Percentiles rank a stretch among this genome's conserved stretches.
Evolutionary conservation across 1,140 invertebrate species (phyloP).

Genomic region (Aleiodes sp.): DNA sequence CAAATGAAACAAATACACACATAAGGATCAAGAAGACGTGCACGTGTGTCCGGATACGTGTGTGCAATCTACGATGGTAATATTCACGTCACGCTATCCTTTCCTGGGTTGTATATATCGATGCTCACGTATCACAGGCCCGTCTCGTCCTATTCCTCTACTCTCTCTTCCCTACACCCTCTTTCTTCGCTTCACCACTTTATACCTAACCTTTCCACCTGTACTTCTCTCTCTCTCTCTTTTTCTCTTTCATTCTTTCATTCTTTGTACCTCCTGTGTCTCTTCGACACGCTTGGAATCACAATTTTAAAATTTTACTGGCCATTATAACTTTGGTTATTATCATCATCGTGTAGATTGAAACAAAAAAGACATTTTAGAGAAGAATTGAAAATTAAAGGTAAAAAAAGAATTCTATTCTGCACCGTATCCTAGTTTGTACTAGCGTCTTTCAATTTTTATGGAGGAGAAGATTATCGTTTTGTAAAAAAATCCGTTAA

Average conservation of each 20-base stretch:
- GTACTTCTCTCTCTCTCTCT: conserved; percentile 9
- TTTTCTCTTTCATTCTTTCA: not conserved
- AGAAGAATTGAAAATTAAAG: not conserved
- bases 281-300: conserved; percentile 29
- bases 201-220: conserved; percentile 16
- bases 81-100: conserved; percentile 32
- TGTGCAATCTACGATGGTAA: conserved; percentile 11
- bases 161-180: not conserved
- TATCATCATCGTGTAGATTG: not conserved
- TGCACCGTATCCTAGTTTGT: too few species aligned
- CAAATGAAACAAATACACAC: not conserved
- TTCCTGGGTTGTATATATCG: conserved; percentile 18
- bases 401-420: too few species aligned
- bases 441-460: too few species aligned
- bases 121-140: not conserved
- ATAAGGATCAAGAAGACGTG: not conserved
- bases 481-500: too few species aligned
- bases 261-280: too few species aligned
- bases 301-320: conserved; percentile 27
- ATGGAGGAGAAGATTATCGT: too few species aligned
- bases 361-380: not conserved
- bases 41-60: not conserved
- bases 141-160: conserved; percentile 4
- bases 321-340: not conserved
- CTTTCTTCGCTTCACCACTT: not conserved